Conservation (phyloP, 2,888 invertebrate genomes). For the Agrochola lychnidis region DNA sequence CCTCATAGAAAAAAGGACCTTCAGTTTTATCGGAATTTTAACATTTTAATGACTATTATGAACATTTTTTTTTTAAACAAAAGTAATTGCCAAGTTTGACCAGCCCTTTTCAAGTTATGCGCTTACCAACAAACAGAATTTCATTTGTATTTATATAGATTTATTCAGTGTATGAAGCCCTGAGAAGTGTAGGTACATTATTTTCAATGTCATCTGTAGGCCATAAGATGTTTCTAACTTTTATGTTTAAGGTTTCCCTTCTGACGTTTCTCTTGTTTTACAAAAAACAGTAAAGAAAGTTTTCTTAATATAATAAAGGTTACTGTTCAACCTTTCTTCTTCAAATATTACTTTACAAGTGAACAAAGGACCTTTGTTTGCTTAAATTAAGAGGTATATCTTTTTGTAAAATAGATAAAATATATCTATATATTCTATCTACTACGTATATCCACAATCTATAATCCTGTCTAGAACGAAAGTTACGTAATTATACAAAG, state of each 20-base stretch:
- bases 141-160: no score
- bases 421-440: no score
- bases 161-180: background rate
- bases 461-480: no score
- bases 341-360: slow-evolving; percentile 18
- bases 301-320: background rate
- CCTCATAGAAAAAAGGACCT: no score
- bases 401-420: background rate
- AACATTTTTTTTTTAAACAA: no score
- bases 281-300: no score
- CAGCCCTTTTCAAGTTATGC: no score
- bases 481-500: no score
- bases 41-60: background rate
- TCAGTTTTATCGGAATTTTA: background rate
- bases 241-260: background rate
- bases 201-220: background rate
- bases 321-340: slow-evolving; percentile 4
- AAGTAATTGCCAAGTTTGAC: background rate
- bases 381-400: background rate
- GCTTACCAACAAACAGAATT: no score
- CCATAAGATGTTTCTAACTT: background rate
- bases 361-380: background rate
- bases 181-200: background rate
- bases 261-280: no score
- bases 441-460: no score